Evolutionary conservation across 2,113 vertebrate species (phyloP).

Genomic region (Cathartes aura): DNA sequence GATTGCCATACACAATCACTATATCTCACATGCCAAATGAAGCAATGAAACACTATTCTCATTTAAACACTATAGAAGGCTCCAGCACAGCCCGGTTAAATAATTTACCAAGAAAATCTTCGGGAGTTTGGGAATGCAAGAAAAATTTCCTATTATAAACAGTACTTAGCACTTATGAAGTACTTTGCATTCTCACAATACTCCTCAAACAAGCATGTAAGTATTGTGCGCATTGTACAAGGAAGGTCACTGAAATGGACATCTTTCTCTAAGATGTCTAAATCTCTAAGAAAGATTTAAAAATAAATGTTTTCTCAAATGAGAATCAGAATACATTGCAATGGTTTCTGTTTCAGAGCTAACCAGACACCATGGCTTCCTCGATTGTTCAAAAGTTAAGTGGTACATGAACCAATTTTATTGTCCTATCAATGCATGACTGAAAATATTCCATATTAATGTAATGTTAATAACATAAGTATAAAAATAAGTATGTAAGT

Average conservation of each 20-base stretch:
- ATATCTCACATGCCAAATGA: not conserved
- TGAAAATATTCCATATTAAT: not conserved
- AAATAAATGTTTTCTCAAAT: not conserved
- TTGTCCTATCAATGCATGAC: not conserved
- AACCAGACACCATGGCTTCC: not conserved
- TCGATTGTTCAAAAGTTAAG: not conserved
- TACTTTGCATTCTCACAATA: not conserved
- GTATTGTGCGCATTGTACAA: not conserved
- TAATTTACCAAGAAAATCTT: not conserved
- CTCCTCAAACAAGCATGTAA: not conserved
- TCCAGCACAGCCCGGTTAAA: not conserved
- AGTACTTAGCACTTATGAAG: not conserved
- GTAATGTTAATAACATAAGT: not conserved
- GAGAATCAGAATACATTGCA: not conserved
- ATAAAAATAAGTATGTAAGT: not conserved
- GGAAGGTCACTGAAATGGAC: not conserved
- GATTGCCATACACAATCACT: not conserved
- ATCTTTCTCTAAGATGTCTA: not conserved
- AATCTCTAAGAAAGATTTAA: not conserved
- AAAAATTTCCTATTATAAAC: not conserved
- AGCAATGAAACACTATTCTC: not conserved
- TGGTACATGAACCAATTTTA: not conserved
- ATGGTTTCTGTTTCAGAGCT: not conserved
- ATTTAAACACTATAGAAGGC: not conserved
- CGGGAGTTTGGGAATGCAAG: not conserved